Conservation (phyloP, 2,797 vertebrate genomes). For the Leucoraja ocellata region DNA sequence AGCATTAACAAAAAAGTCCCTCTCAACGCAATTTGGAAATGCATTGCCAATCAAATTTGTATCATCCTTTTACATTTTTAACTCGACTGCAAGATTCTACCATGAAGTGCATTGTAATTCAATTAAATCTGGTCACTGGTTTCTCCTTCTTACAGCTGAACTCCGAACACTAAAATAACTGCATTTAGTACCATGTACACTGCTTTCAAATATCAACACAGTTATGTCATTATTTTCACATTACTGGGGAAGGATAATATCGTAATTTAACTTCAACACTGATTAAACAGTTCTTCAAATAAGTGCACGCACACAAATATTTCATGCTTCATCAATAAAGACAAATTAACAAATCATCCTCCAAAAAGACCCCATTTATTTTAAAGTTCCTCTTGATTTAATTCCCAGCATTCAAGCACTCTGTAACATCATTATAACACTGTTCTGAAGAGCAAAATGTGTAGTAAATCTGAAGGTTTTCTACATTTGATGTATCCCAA, state of each 20-base stretch:
- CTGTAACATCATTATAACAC: not conserved
- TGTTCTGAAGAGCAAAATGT: not conserved
- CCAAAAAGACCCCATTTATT: not conserved
- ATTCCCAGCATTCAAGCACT: not conserved
- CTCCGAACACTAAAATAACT: constrained; percentile 34
- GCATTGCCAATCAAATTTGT: not conserved
- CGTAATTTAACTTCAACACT: not conserved
- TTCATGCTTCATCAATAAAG: not conserved
- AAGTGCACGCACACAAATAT: not conserved
- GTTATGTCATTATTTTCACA: not conserved
- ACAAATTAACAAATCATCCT: not conserved
- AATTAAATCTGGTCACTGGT: constrained; percentile 30
- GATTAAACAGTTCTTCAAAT: not conserved
- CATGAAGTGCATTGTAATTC: not conserved
- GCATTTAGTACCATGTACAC: no score
- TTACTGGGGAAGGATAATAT: not conserved
- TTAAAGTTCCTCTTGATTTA: not conserved
- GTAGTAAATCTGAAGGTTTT: not conserved
- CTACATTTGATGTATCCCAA: not conserved
- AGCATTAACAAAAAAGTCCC: not conserved
- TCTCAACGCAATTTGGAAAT: not conserved
- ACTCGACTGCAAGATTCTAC: not conserved
- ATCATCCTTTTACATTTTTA: not conserved
- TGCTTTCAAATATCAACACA: not conserved
- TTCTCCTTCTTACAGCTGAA: constrained; percentile 40